phyloP scores from a whole-genome alignment of 2,113 vertebrate species.

The Entosphenus tridentatus region DNA sequence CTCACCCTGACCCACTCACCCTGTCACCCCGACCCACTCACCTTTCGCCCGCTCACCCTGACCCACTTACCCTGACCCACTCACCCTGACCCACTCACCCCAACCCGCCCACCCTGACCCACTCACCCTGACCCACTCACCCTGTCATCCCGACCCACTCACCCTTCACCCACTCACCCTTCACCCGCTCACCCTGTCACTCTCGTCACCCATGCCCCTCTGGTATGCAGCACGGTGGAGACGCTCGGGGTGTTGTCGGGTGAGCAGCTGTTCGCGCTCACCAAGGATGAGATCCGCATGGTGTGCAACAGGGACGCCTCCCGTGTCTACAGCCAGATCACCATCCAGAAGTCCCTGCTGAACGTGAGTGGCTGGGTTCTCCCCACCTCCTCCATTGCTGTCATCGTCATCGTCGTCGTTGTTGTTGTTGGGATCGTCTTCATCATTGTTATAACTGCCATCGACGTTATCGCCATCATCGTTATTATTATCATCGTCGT shows the following conservation, averaged over 20 bases:
- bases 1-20: background rate
- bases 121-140: background rate
- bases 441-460: no score
- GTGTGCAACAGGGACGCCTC: conserved; percentile 70
- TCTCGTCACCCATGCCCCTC: background rate
- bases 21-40: background rate
- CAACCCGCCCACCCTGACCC: background rate
- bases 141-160: no score
- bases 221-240: conserved; percentile 40
- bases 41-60: background rate
- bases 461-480: no score
- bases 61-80: background rate
- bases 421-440: no score
- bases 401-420: no score
- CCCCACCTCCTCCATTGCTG: no score
- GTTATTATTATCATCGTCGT: no score
- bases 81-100: background rate
- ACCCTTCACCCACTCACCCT: no score
- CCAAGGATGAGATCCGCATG: conserved; percentile 71
- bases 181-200: no score
- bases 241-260: conserved; percentile 75
- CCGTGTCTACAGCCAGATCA: conserved; percentile 70
- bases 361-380: background rate
- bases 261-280: conserved; percentile 87
- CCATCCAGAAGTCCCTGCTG: conserved; percentile 52